These are phyloP conservation scores for Taxidea taxus DNA, from an alignment of 2,113 vertebrate species.

Conservation along the genomic window DNA sequence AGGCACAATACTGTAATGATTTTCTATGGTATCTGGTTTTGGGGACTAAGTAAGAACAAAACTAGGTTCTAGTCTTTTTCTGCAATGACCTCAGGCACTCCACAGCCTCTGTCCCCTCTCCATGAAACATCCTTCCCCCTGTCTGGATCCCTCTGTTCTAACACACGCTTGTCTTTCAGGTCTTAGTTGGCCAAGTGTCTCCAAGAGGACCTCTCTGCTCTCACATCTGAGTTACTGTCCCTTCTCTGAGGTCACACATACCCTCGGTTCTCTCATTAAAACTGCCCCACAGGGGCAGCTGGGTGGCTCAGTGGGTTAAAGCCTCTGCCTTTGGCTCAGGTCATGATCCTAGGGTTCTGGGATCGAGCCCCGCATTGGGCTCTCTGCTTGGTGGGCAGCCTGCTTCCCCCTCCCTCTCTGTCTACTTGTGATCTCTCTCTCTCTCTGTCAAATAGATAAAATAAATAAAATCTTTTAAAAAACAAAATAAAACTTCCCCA, in stretches of 20 bases:
- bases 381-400: too few relatives aligned
- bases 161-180: background rate
- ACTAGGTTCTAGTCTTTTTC: background rate
- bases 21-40: background rate
- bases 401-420: too few relatives aligned
- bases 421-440: too few relatives aligned
- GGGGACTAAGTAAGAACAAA: background rate
- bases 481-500: background rate
- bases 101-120: background rate
- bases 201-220: background rate
- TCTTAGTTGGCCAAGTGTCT: background rate
- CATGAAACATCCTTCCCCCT: background rate
- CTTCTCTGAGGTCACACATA: background rate
- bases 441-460: too few relatives aligned
- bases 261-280: background rate
- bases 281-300: background rate
- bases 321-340: too few relatives aligned
- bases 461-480: too few relatives aligned
- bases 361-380: too few relatives aligned
- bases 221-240: background rate
- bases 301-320: too few relatives aligned
- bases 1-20: background rate
- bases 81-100: background rate
- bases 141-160: background rate
- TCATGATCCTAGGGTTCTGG: too few relatives aligned